Percentiles rank a stretch among this genome's conserved stretches.
Evolutionary conservation across 2,797 vertebrate species (phyloP).

Genomic region (Eospalax fontanierii): DNA sequence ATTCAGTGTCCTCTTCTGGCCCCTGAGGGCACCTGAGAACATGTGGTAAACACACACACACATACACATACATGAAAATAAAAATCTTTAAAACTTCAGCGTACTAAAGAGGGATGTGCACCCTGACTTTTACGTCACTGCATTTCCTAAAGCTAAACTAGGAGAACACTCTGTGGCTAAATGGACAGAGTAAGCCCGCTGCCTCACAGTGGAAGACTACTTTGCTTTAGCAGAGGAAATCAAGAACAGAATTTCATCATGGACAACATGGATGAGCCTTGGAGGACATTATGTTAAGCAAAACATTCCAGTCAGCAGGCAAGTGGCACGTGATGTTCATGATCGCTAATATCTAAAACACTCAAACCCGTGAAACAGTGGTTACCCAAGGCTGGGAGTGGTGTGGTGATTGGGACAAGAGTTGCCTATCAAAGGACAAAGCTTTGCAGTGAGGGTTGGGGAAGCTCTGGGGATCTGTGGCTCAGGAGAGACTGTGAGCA

Average conservation of each 20-base stretch:
- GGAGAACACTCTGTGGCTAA: no score
- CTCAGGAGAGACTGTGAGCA: not conserved
- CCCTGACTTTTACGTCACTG: not conserved
- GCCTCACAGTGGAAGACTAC: not conserved
- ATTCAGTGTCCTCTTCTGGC: not conserved
- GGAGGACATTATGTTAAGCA: not conserved
- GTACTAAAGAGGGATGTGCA: not conserved
- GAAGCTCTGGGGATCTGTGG: fast-evolving
- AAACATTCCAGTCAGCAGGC: no score
- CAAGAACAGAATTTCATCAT: not conserved
- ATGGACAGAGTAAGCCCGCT: not conserved
- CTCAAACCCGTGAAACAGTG: not conserved
- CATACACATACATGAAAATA: not conserved
- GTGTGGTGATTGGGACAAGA: not conserved
- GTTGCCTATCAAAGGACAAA: fast-evolving
- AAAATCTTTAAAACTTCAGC: not conserved
- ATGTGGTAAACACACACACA: not conserved
- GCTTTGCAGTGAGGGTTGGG: no score
- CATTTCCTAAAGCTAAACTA: not conserved
- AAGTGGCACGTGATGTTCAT: not conserved
- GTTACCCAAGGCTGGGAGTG: not conserved
- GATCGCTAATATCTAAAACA: no score
- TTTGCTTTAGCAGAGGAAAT: not conserved
- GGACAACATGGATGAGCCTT: no score
- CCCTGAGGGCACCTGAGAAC: no score